These are phyloP conservation scores for Cryptotermes secundus DNA, from an alignment of 1,140 invertebrate genomes.

Conservation along the genomic window DNA sequence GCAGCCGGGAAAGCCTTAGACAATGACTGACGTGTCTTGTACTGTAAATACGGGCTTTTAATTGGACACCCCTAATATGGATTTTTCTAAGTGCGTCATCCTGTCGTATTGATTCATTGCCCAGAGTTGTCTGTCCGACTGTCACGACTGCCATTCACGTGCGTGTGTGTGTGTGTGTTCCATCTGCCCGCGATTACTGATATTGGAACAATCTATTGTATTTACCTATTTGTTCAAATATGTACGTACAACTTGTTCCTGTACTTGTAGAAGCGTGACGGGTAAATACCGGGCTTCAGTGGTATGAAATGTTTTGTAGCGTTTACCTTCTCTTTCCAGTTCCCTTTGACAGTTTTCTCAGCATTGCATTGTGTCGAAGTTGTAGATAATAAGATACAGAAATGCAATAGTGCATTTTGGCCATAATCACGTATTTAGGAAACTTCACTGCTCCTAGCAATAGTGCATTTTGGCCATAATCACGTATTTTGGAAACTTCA, in stretches of 20 bases:
- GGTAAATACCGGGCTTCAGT: neutral
- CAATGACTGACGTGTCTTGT: too few species aligned
- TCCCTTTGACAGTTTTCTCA: neutral
- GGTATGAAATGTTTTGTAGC: neutral
- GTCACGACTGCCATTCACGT: neutral
- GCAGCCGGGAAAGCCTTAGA: too few species aligned
- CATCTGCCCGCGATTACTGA: neutral
- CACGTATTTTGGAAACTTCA: too few species aligned
- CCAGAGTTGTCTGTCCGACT: neutral
- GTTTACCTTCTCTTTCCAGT: neutral
- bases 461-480: too few species aligned
- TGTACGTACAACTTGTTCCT: neutral
- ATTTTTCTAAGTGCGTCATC: slow-evolving; percentile 8
- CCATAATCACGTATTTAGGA: too few species aligned
- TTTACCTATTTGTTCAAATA: neutral
- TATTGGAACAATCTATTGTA: neutral
- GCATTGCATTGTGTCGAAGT: neutral
- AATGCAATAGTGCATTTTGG: too few species aligned
- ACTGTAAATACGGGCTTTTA: too few species aligned
- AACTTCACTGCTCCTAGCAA: too few species aligned
- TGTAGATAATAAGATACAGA: too few species aligned
- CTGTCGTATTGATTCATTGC: neutral
- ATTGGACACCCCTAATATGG: neutral
- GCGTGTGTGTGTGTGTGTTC: neutral
- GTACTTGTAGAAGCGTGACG: neutral